Evolutionary conservation across 2,888 invertebrate genomes (phyloP), one percentile per base, ranked within the genome.

Genomic region (Petrolisthes manimaculis): DNA sequence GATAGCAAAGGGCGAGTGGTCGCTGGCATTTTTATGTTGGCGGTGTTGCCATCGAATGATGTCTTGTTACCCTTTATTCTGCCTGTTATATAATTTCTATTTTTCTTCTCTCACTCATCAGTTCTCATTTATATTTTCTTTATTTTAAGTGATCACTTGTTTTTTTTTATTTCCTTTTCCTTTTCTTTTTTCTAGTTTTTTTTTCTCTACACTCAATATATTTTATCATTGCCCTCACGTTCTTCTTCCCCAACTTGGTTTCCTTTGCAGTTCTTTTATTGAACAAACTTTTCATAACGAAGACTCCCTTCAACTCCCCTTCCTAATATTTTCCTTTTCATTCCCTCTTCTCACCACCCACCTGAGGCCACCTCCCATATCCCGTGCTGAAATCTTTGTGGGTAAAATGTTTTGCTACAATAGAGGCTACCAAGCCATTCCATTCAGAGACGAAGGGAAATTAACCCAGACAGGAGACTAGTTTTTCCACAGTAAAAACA

Each of bases 221-320:
- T 67, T 8, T 8, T 4, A 5, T 5, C 1, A n/a, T n/a, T 14
- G 14, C 21, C 9, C 77, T 24, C 77, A 24, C n/a, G 8, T 55
- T 55, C 21, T 79, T 55, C 55, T 21, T 79, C 79, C 55, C 55
- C 55, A 18, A 24, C 18, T 56, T 3, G 54, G 9, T 78, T 53
- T 54, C 12, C 54, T 12, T 78, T 12, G n/a, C 54, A n/a, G n/a
- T 54, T 53, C 54, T n/a, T 54, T 54, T 78, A n/a, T 78, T 54
- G 51, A 51, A 21, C 78, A 21, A 51, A 21, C 78, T 78, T 54
- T 53, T 54, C 54, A n/a, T 54, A n/a, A 54, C 78, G n/a, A 51
- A 54, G n/a, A 54, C 51, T 78, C 78, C 54, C 54, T 78, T n/a
- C 54, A 51, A 54, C 78, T 78, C 78, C 54, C 78, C 54, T 24